phyloP scores from a whole-genome alignment of 2,888 invertebrate genomes.

The Eilema sororculum region DNA sequence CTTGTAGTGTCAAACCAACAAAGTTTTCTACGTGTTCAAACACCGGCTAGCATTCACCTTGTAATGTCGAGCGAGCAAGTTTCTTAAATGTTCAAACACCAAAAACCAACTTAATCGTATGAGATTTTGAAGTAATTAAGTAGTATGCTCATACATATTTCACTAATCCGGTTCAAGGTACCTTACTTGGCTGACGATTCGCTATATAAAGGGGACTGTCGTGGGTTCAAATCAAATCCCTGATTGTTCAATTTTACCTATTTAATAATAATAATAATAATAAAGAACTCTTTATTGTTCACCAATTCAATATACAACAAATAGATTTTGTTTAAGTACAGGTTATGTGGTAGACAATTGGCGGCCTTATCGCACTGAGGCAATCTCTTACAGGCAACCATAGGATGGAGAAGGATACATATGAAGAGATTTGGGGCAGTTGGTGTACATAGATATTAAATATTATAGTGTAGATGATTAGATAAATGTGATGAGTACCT shows the following conservation, averaged over 20 bases:
- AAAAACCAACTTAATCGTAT: not conserved
- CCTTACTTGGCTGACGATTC: not conserved
- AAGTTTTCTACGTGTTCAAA: constrained; percentile 49
- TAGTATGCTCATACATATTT: too few species aligned
- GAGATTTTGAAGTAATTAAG: not conserved
- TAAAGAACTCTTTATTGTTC: too few species aligned
- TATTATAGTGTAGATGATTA: too few species aligned
- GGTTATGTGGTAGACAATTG: too few species aligned
- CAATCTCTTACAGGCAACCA: too few species aligned
- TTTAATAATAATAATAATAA: too few species aligned
- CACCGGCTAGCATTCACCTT: constrained; percentile 28
- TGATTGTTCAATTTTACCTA: not conserved
- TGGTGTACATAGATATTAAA: too few species aligned
- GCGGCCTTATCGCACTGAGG: too few species aligned
- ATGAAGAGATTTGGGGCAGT: too few species aligned
- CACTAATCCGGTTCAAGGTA: too few species aligned
- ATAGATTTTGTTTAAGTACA: constrained; percentile 26
- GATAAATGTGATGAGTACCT: too few species aligned
- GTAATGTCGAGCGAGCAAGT: not conserved
- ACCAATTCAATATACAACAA: constrained; percentile 19
- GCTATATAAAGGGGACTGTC: not conserved
- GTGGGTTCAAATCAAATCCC: not conserved
- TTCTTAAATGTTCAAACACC: not conserved
- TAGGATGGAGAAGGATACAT: too few species aligned
- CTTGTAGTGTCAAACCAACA: constrained; percentile 44